phyloP scores from a whole-genome alignment of 2,797 vertebrate genomes.

The Phaenicophaeus curvirostris region DNA sequence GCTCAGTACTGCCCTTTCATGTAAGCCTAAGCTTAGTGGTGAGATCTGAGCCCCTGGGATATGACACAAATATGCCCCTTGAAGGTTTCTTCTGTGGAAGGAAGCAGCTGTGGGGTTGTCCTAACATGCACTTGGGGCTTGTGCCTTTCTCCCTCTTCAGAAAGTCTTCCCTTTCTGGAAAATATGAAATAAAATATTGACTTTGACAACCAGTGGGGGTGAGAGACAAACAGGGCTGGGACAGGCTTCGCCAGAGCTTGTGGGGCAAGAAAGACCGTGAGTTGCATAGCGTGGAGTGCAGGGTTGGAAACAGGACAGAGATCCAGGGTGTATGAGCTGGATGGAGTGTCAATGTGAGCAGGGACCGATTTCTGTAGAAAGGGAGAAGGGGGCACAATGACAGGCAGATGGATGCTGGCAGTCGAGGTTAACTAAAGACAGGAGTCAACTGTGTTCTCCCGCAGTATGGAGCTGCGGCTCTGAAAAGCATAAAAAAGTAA shows the following conservation, averaged over 20 bases:
- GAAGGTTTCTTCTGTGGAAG: not conserved
- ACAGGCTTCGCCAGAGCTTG: not conserved
- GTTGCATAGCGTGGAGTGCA: not conserved
- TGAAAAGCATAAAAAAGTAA: not conserved
- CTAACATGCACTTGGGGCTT: not conserved
- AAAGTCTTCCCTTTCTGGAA: not conserved
- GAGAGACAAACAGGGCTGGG: not conserved
- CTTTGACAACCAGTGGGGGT: not conserved
- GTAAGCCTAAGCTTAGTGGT: not conserved
- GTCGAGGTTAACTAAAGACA: not conserved
- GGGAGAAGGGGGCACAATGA: not conserved
- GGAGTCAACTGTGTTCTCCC: not conserved
- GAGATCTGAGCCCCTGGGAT: not conserved
- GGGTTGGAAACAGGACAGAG: not conserved
- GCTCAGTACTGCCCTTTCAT: not conserved
- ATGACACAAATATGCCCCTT: not conserved
- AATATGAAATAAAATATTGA: not conserved
- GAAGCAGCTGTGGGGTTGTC: not conserved
- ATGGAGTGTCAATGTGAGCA: too few species aligned
- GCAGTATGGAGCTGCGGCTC: not conserved
- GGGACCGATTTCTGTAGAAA: not conserved
- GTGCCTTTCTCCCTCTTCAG: too few species aligned
- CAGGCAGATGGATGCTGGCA: not conserved
- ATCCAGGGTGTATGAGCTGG: not conserved
- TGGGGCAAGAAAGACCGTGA: not conserved